These are phyloP conservation scores for Molossus alvarezi DNA, from an alignment of 2,797 vertebrate species.

Conservation along the genomic window DNA sequence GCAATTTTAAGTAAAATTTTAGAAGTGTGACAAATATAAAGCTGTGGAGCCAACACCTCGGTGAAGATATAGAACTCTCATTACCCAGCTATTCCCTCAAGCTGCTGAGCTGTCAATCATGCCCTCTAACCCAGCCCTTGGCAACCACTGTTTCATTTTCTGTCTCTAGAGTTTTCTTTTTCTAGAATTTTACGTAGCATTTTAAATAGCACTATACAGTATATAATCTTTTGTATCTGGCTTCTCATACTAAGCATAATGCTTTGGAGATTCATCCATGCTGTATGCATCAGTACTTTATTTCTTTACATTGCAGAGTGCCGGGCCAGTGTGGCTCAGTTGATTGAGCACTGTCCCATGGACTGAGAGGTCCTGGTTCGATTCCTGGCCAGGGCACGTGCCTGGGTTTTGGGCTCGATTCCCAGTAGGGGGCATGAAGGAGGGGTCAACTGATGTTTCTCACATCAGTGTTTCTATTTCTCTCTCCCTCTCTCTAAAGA, in stretches of 20 bases:
- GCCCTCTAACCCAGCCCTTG: neutral
- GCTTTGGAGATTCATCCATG: neutral
- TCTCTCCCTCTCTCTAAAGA: too few species aligned
- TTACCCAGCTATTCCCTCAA: neutral
- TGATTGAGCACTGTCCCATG: too few species aligned
- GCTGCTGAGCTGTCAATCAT: neutral
- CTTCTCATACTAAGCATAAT: neutral
- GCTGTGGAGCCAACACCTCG: neutral
- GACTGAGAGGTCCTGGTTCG: too few species aligned
- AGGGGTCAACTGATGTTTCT: too few species aligned
- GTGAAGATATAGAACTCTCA: neutral
- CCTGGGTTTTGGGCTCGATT: too few species aligned
- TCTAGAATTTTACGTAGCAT: neutral
- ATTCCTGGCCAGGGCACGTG: too few species aligned
- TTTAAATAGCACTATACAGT: neutral
- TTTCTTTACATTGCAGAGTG: neutral
- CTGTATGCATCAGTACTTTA: neutral
- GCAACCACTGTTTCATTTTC: neutral
- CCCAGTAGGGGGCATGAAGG: too few species aligned
- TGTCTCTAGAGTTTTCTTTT: neutral
- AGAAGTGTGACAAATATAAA: neutral
- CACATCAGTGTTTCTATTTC: too few species aligned
- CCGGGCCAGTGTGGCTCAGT: too few species aligned
- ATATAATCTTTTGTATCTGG: neutral
- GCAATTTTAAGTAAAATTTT: neutral